Conservation (phyloP, 2,888 invertebrate genomes). For the Lypha dubia region DNA sequence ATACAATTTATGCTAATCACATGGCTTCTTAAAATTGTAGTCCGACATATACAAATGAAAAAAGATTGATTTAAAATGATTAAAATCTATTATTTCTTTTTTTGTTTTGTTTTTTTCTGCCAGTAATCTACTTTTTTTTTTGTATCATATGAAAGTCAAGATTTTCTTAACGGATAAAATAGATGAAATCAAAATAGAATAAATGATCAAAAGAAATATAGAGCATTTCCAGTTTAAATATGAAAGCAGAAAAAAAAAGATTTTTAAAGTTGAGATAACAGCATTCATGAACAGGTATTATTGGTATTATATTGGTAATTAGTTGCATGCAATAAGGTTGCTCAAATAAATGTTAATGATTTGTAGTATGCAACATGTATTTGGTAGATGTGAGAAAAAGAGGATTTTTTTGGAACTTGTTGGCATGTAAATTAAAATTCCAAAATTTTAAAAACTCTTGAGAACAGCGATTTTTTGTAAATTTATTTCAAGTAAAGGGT, state of each 20-base stretch:
- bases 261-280: not conserved
- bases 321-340: not conserved
- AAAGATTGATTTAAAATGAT: slow-evolving; percentile 72
- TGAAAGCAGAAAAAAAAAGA: not conserved
- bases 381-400: too few relatives aligned
- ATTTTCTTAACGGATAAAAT: slow-evolving; percentile 43
- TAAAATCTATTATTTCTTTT: slow-evolving; percentile 58
- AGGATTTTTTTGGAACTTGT: too few relatives aligned
- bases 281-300: not conserved
- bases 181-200: slow-evolving; percentile 4
- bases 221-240: slow-evolving; percentile 45
- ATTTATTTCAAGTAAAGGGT: too few relatives aligned
- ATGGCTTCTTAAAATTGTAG: slow-evolving; percentile 18
- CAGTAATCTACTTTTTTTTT: slow-evolving; percentile 28
- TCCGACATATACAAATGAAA: slow-evolving; percentile 20
- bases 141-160: slow-evolving; percentile 40
- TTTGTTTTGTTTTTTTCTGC: not conserved
- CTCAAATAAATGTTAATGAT: too few relatives aligned
- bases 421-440: too few relatives aligned
- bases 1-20: slow-evolving; percentile 70
- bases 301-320: not conserved
- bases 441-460: too few relatives aligned
- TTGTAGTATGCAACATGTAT: not conserved
- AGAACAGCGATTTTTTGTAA: too few relatives aligned
- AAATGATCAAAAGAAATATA: slow-evolving; percentile 43